Conservation (phyloP, 2,888 invertebrate genomes). For the Nemoura dubitans region DNA sequence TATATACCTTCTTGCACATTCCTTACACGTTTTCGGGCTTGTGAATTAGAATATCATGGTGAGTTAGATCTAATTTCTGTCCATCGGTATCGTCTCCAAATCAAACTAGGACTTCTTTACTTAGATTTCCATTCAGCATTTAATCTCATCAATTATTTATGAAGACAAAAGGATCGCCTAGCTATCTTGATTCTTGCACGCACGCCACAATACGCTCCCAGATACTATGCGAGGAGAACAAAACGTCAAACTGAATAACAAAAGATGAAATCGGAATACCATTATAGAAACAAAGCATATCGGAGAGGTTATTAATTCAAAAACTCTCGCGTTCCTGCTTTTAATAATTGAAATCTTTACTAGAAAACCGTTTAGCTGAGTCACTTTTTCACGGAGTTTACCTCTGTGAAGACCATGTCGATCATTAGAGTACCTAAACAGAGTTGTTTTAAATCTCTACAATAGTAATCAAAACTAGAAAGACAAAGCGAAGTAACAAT, state of each 20-base stretch:
- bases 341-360: not conserved
- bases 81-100: not conserved
- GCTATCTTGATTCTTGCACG: not conserved
- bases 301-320: not conserved
- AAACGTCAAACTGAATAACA: not conserved
- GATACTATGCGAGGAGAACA: not conserved
- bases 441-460: no score
- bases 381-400: not conserved
- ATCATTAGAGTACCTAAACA: not conserved
- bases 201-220: not conserved
- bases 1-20: no score
- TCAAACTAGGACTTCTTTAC: not conserved
- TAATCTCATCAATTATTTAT: slow-evolving; percentile 3
- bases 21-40: no score
- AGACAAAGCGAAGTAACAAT: not conserved
- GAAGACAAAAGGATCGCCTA: not conserved
- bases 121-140: not conserved
- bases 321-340: not conserved
- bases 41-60: not conserved
- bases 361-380: not conserved
- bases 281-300: not conserved
- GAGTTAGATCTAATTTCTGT: not conserved
- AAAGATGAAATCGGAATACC: not conserved
- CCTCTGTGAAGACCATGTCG: not conserved
- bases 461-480: not conserved